A percentile compares a stretch with the other conserved stretches of the same genome.
Conservation (phyloP, 1,140 invertebrate genomes). For the Sesamia nonagrioides region DNA sequence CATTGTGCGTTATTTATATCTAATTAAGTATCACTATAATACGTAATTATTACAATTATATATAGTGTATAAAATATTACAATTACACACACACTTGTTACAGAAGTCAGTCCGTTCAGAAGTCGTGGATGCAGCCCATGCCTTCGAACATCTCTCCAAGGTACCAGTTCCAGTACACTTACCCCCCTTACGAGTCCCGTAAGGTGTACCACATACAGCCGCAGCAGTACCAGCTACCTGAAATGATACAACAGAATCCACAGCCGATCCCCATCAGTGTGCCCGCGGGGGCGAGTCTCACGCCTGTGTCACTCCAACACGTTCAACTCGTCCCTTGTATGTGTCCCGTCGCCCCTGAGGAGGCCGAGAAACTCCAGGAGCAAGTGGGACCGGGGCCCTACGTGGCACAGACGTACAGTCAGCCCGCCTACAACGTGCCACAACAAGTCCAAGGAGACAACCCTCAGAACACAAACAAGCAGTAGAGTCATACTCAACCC, state of each 20-base stretch:
- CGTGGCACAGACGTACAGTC: slow-evolving; percentile 77
- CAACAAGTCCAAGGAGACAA: slow-evolving; percentile 68
- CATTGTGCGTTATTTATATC: no score
- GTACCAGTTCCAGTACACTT: slow-evolving; percentile 84
- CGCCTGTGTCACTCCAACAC: slow-evolving; percentile 84
- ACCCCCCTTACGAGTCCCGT: slow-evolving; percentile 78
- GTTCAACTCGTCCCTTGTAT: slow-evolving; percentile 88
- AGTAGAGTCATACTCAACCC: slow-evolving; percentile 54
- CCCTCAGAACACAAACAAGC: slow-evolving; percentile 62
- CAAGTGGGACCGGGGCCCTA: slow-evolving; percentile 82
- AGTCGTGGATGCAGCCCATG: slow-evolving; percentile 74
- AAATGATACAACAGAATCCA: slow-evolving; percentile 73
- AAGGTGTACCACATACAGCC: slow-evolving; percentile 78
- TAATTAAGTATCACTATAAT: no score
- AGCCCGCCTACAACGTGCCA: slow-evolving; percentile 67
- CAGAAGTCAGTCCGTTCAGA: slow-evolving; percentile 70
- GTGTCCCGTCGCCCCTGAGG: slow-evolving; percentile 87
- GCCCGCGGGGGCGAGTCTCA: slow-evolving; percentile 84
- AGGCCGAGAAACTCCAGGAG: slow-evolving; percentile 84
- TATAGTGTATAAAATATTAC: no score
- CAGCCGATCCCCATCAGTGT: slow-evolving; percentile 86
- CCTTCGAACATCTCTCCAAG: slow-evolving; percentile 68
- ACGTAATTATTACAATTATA: no score
- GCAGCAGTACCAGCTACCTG: slow-evolving; percentile 72
- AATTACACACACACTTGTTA: slow-evolving; percentile 65